These are phyloP conservation scores for Tiliacea citrago DNA, from an alignment of 2,888 invertebrate species.

Conservation along the genomic window DNA sequence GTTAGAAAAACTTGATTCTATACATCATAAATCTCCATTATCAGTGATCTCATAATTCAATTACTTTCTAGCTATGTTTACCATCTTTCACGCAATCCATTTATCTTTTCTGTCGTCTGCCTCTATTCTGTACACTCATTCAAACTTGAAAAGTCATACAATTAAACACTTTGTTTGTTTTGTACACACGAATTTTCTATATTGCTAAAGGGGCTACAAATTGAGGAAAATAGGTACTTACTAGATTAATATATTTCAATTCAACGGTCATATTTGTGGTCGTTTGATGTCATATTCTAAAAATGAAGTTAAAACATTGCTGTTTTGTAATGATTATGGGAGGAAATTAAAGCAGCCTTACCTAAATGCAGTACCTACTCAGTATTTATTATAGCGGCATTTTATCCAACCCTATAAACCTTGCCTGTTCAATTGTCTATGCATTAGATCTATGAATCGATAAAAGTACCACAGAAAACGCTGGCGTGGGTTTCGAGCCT, in stretches of 20 bases:
- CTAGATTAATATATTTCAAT: background rate
- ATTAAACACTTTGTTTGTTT: background rate
- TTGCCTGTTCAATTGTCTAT: conserved; percentile 38
- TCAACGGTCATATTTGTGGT: background rate
- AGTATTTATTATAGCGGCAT: conserved; percentile 6
- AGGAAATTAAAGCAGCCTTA: conserved; percentile 11
- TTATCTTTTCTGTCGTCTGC: background rate
- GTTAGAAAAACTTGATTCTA: no score
- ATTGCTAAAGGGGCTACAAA: background rate
- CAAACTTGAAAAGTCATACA: background rate
- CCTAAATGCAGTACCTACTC: background rate
- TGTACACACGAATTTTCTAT: background rate
- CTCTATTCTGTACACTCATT: background rate
- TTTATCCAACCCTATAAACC: conserved; percentile 40
- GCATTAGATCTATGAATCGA: conserved; percentile 49
- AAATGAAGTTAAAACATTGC: background rate
- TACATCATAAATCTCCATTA: background rate
- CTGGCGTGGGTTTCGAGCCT: conserved; percentile 22
- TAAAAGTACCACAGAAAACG: conserved; percentile 31
- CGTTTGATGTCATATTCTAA: background rate
- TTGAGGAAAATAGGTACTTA: background rate
- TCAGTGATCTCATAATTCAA: background rate
- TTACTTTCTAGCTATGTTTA: background rate
- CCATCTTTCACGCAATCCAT: background rate
- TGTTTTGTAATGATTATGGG: background rate